Evolutionary conservation across 2,797 vertebrate genomes (phyloP).

Genomic region (Micropoecilia bifurca): DNA sequence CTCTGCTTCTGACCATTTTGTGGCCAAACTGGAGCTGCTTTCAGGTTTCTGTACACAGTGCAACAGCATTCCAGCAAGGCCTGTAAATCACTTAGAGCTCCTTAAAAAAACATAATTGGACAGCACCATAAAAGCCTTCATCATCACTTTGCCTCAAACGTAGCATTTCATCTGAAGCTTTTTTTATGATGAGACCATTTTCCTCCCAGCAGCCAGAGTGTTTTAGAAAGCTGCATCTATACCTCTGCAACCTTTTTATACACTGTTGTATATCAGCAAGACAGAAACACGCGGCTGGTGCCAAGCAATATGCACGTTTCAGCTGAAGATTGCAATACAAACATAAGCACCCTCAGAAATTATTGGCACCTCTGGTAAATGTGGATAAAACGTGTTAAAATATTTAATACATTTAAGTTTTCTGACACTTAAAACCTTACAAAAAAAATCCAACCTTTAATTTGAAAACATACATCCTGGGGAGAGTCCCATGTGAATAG

Average conservation of each 20-base stretch:
- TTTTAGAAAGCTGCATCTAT: conserved; percentile 10
- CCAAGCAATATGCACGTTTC: neutral
- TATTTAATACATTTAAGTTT: neutral
- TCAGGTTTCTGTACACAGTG: conserved; percentile 12
- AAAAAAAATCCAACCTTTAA: neutral
- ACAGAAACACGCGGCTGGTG: neutral
- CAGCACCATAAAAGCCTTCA: conserved; percentile 33
- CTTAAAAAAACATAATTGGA: conserved; percentile 29
- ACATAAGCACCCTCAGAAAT: neutral
- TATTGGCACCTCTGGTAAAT: neutral
- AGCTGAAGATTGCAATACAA: neutral
- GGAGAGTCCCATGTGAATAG: neutral
- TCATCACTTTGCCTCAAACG: conserved; percentile 14
- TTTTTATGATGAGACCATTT: conserved; percentile 1
- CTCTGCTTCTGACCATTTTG: conserved; percentile 20
- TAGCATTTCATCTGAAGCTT: conserved; percentile 10
- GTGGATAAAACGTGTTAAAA: neutral
- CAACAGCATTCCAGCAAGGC: conserved; percentile 10
- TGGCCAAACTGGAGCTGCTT: conserved; percentile 17
- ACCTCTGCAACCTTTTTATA: conserved; percentile 8
- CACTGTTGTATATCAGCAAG: neutral
- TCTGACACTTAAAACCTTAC: neutral
- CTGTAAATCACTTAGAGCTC: conserved; percentile 16
- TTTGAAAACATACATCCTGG: neutral
- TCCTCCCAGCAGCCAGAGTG: conserved; percentile 10